Conservation (phyloP, 2,888 invertebrate species). For the Yponomeuta sedellus region DNA sequence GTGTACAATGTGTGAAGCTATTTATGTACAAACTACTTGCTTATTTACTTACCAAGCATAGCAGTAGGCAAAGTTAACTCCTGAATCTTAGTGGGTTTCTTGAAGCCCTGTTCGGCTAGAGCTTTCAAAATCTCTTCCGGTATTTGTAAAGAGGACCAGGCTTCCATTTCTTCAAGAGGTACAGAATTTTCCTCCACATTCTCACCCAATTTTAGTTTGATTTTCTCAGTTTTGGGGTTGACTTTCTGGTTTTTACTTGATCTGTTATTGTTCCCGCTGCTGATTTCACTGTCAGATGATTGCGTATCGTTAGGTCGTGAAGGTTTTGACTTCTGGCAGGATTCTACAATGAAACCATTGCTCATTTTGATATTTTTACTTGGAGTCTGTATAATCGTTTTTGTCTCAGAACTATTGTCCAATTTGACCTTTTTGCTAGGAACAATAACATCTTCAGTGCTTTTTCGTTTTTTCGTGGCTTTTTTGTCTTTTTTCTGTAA, state of each 20-base stretch:
- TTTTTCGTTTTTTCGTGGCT: slow-evolving; percentile 34
- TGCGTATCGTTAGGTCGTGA: slow-evolving; percentile 39
- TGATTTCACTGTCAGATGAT: slow-evolving; percentile 16
- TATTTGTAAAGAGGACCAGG: slow-evolving; percentile 83
- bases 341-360: slow-evolving; percentile 61
- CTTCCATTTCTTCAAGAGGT: slow-evolving; percentile 66
- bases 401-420: slow-evolving; percentile 9
- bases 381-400: slow-evolving; percentile 17
- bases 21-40: too few species aligned
- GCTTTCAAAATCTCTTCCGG: slow-evolving; percentile 83
- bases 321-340: slow-evolving; percentile 37
- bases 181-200: slow-evolving; percentile 31
- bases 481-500: slow-evolving; percentile 29
- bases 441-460: slow-evolving; percentile 33
- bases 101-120: slow-evolving; percentile 85
- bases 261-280: slow-evolving; percentile 19
- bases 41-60: slow-evolving; percentile 79
- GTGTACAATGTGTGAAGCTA: too few species aligned
- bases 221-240: slow-evolving; percentile 27
- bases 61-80: slow-evolving; percentile 86
- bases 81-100: slow-evolving; percentile 93
- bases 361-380: slow-evolving; percentile 18
- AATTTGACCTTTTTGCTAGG: slow-evolving; percentile 45
- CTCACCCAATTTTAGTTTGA: slow-evolving; percentile 50
- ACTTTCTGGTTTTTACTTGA: slow-evolving; percentile 19